A percentile compares a stretch with the other conserved stretches of the same genome.
Conservation (phyloP, 2,797 vertebrate species). For the Hemitrygon akajei region DNA sequence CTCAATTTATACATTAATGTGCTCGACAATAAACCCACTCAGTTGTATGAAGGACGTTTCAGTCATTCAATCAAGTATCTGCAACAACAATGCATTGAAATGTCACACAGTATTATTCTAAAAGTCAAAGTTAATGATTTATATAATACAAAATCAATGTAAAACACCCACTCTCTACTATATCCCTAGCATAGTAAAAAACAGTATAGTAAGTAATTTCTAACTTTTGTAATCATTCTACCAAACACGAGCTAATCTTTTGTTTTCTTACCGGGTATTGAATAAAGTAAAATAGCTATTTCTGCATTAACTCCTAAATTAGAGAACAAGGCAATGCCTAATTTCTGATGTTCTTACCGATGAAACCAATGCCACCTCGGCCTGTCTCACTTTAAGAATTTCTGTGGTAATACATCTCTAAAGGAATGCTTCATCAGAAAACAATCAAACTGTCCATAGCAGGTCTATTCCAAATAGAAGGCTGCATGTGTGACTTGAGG, state of each 20-base stretch:
- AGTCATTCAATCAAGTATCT: constrained; percentile 29
- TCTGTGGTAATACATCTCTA: background rate
- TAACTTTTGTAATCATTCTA: background rate
- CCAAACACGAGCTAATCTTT: background rate
- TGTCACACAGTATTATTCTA: constrained; percentile 18
- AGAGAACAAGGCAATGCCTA: background rate
- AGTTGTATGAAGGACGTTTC: background rate
- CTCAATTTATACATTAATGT: background rate
- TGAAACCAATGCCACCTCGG: background rate
- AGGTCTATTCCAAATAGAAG: no score
- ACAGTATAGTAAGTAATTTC: background rate
- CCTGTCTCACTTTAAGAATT: background rate
- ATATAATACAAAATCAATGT: constrained; percentile 13
- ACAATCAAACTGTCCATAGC: background rate
- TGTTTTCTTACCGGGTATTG: background rate
- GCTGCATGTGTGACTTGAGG: no score
- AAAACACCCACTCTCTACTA: constrained; percentile 18
- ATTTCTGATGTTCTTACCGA: background rate
- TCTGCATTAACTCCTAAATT: background rate
- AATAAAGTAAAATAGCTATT: background rate
- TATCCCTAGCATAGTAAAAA: background rate
- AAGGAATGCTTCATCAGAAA: background rate
- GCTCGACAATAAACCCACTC: constrained; percentile 25
- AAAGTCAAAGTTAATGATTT: constrained; percentile 34
- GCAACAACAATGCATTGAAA: constrained; percentile 10